phyloP scores from a whole-genome alignment of 2,113 vertebrate species.

The Calypte anna region DNA sequence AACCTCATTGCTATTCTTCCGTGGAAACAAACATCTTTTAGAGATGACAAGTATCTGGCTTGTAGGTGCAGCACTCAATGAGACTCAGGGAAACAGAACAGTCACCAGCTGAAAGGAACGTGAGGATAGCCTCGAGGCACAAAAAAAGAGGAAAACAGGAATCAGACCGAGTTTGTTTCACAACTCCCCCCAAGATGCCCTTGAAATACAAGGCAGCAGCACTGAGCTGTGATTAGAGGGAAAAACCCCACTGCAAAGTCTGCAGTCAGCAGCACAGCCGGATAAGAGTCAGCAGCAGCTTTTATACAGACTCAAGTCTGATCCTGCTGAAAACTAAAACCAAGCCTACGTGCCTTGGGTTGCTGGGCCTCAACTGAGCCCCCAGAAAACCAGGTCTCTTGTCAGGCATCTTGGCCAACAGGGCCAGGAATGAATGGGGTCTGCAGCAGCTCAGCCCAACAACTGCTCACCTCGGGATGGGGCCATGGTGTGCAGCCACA shows the following conservation, averaged over 20 bases:
- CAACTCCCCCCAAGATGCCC: not conserved
- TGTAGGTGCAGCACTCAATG: conserved; percentile 19
- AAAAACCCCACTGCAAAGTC: not conserved
- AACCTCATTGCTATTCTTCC: conserved; percentile 46
- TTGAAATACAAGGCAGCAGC: not conserved
- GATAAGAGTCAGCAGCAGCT: not conserved
- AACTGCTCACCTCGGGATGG: not conserved
- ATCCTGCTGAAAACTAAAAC: not conserved
- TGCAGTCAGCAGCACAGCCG: fast-evolving
- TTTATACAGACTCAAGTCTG: not conserved
- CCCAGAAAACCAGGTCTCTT: not conserved
- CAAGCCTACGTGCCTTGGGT: not conserved
- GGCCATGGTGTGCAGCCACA: not conserved
- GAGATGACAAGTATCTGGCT: conserved; percentile 49
- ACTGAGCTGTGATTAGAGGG: not conserved
- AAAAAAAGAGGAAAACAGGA: not conserved
- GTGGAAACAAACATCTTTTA: conserved; percentile 43
- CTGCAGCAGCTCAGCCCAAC: fast-evolving
- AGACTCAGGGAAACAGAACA: not conserved
- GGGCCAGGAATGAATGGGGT: not conserved
- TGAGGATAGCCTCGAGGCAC: not conserved
- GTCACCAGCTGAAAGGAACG: conserved; percentile 3
- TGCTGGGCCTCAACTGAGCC: not conserved
- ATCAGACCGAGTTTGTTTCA: not conserved
- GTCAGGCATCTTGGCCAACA: fast-evolving